phyloP scores from a whole-genome alignment of 2,888 invertebrate species.

The Melanchra persicariae region DNA sequence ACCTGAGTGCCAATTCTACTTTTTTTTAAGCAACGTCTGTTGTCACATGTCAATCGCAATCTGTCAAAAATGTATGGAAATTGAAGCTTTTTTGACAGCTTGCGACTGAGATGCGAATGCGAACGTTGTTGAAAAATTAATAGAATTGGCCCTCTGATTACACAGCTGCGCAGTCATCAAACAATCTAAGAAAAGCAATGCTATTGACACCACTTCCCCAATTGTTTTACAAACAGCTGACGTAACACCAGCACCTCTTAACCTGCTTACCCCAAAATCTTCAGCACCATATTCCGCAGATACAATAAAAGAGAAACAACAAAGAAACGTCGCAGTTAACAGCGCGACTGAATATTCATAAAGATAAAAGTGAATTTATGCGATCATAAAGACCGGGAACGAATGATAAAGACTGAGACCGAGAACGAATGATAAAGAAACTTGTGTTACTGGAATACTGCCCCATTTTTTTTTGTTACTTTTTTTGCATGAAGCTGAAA shows the following conservation, averaged over 20 bases:
- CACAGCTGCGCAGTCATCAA: too few species aligned
- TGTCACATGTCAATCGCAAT: too few species aligned
- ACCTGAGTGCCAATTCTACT: too few species aligned
- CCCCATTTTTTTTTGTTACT: conserved; percentile 62
- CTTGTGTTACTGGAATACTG: conserved; percentile 71
- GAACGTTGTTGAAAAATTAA: too few species aligned
- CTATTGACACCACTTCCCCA: neutral
- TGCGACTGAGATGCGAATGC: too few species aligned
- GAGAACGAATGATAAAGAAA: conserved; percentile 79
- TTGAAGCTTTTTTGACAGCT: too few species aligned
- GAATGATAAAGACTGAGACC: conserved; percentile 76
- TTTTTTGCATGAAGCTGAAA: conserved; percentile 4
- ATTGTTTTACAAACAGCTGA: neutral
- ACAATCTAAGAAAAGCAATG: too few species aligned
- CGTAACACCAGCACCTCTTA: neutral
- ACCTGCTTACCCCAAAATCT: conserved; percentile 27
- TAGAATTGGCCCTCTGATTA: too few species aligned
- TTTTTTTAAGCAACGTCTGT: too few species aligned
- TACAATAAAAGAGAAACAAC: conserved; percentile 59
- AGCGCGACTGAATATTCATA: conserved; percentile 84
- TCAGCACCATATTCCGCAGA: conserved; percentile 40
- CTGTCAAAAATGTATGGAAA: too few species aligned
- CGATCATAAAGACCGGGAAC: conserved; percentile 78
- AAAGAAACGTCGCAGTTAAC: conserved; percentile 66
- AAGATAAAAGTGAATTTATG: conserved; percentile 87